Percentiles rank a stretch among this genome's conserved stretches.
phyloP scores from a whole-genome alignment of 2,797 vertebrate genomes.

The Vultur gryphus region DNA sequence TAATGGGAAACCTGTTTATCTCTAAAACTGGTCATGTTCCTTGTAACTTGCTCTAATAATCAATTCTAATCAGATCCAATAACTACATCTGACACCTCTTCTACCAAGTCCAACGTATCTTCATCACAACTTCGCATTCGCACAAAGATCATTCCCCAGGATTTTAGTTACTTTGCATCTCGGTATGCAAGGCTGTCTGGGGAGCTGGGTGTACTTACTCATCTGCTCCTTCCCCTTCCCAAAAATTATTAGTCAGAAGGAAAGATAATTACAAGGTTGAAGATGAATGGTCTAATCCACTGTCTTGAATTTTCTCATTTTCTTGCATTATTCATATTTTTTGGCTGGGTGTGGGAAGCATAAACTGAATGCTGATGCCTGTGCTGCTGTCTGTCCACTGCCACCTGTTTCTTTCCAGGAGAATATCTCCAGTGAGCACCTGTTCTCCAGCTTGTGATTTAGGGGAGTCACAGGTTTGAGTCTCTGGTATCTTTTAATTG shows the following conservation, averaged over 20 bases:
- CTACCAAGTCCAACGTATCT: neutral
- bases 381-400: neutral
- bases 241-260: constrained; percentile 25
- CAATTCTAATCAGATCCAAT: neutral
- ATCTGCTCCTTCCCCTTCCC: neutral
- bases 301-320: constrained; percentile 3
- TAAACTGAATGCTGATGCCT: neutral
- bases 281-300: constrained; percentile 24
- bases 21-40: accelerated
- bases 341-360: neutral
- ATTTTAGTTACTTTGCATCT: neutral
- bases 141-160: neutral
- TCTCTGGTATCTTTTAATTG: neutral
- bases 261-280: constrained; percentile 47
- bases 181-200: neutral
- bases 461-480: neutral
- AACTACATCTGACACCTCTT: neutral
- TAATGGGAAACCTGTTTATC: neutral
- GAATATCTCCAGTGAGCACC: neutral
- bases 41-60: neutral
- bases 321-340: constrained; percentile 43
- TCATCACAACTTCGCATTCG: neutral
- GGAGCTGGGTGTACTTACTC: neutral
- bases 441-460: neutral
- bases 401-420: neutral